Conservation (phyloP, 1,140 invertebrate genomes). For the Diachasma alloeum region DNA sequence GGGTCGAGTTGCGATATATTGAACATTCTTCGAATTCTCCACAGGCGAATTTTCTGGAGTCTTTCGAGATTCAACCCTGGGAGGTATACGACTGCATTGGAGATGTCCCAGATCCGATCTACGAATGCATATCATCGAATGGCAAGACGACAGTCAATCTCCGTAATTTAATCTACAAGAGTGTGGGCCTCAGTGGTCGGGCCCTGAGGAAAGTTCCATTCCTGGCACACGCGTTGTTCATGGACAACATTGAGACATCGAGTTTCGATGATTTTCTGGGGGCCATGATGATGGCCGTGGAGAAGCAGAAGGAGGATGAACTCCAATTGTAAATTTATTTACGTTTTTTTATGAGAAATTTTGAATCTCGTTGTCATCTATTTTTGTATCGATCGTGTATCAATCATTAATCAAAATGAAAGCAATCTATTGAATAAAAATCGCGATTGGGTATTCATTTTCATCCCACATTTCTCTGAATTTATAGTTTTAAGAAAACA, state of each 20-base stretch:
- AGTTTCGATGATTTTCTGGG: constrained; percentile 44
- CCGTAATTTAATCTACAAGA: constrained; percentile 63
- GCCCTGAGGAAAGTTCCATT: constrained; percentile 89
- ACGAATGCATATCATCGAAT: constrained; percentile 2
- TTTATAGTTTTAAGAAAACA: neutral
- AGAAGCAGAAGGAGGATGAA: constrained; percentile 44
- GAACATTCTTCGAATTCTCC: neutral
- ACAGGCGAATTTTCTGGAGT: neutral
- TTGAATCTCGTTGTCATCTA: neutral
- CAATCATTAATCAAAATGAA: neutral
- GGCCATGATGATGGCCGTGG: constrained; percentile 52
- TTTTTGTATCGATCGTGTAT: neutral
- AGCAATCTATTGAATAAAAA: neutral
- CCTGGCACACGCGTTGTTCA: constrained; percentile 74
- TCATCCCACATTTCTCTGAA: too few species aligned
- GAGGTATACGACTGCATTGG: neutral
- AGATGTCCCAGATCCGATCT: neutral
- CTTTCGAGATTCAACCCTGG: neutral
- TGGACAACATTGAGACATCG: constrained; percentile 32
- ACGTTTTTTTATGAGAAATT: neutral
- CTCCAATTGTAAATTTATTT: neutral
- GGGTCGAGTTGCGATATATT: neutral
- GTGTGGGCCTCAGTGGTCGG: constrained; percentile 83
- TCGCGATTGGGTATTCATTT: too few species aligned
- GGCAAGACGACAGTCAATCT: constrained; percentile 25